A percentile compares a stretch with the other conserved stretches of the same genome.
Conservation (phyloP, 2,888 invertebrate species). For the Rhodophaea formosa region DNA sequence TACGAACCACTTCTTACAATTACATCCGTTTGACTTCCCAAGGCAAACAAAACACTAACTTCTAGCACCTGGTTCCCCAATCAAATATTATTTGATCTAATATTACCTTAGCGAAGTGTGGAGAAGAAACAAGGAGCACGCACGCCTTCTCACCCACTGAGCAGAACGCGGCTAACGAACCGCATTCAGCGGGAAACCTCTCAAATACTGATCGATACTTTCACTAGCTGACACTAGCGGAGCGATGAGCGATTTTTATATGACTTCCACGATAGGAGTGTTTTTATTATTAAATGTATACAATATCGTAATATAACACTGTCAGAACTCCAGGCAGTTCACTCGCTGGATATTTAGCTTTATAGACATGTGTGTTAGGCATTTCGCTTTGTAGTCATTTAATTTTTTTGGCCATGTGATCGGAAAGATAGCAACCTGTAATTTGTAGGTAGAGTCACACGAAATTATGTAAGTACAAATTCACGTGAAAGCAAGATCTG, state of each 20-base stretch:
- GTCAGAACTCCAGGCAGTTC: too few species aligned
- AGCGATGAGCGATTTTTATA: background rate
- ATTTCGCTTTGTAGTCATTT: too few species aligned
- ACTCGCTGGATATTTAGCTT: too few species aligned
- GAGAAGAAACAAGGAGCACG: constrained; percentile 48
- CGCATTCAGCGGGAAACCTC: constrained; percentile 64
- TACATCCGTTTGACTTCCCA: constrained; percentile 21
- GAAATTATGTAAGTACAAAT: too few species aligned
- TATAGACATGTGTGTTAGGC: too few species aligned
- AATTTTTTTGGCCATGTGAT: too few species aligned
- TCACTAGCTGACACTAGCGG: constrained; percentile 18
- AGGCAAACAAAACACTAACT: constrained; percentile 51
- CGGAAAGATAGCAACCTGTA: too few species aligned
- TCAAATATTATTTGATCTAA: constrained; percentile 70
- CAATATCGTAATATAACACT: too few species aligned
- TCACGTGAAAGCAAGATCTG: too few species aligned
- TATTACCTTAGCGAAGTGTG: constrained; percentile 48
- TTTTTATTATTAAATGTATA: background rate
- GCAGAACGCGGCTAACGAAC: constrained; percentile 68
- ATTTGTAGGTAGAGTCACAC: too few species aligned
- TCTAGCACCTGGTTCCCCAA: constrained; percentile 50
- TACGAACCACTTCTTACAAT: constrained; percentile 4
- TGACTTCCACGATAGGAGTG: background rate
- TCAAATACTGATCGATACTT: constrained; percentile 68
- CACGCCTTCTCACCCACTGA: constrained; percentile 43